These are phyloP conservation scores for Geodia barretti DNA, from an alignment of 37 sponge, comb jelly and placozoan species.

Conservation along the genomic window DNA sequence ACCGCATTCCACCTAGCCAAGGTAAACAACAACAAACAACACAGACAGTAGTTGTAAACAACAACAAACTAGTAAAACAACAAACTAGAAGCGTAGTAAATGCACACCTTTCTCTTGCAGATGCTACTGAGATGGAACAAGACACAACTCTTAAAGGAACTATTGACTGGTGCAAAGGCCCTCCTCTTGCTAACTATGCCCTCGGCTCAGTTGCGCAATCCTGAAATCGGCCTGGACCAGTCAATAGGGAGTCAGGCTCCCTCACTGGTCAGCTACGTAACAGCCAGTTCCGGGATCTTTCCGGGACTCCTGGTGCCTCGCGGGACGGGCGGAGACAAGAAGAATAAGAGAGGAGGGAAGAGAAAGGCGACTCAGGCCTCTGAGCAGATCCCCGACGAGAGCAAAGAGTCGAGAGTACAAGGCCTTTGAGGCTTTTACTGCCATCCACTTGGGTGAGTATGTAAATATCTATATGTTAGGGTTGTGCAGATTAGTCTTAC, in stretches of 20 bases:
- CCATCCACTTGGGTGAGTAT: neutral
- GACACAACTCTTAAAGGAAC: constrained; percentile 19
- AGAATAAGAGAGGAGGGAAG: constrained; percentile 10
- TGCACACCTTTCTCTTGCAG: too few relatives aligned
- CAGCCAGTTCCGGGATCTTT: constrained; percentile 12
- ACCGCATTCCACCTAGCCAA: constrained; percentile 53
- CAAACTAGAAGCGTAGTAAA: too few relatives aligned
- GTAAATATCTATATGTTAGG: too few relatives aligned
- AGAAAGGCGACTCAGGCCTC: neutral
- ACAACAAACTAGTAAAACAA: too few relatives aligned
- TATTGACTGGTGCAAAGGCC: constrained; percentile 9
- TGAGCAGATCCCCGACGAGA: constrained; percentile 37
- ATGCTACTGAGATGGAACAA: constrained; percentile 3
- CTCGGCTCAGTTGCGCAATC: constrained; percentile 7
- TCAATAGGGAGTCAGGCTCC: neutral
- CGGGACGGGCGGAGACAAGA: neutral
- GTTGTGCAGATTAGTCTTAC: too few relatives aligned
- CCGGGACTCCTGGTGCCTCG: neutral
- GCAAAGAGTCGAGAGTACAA: constrained; percentile 42
- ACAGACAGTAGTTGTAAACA: too few relatives aligned
- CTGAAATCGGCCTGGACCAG: neutral
- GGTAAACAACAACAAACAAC: too few relatives aligned
- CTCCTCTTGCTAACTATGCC: constrained; percentile 34
- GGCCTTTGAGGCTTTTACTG: constrained; percentile 34
- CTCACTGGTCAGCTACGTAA: constrained; percentile 11